phyloP scores from a whole-genome alignment of 2,113 vertebrate species.

The Procavia capensis region DNA sequence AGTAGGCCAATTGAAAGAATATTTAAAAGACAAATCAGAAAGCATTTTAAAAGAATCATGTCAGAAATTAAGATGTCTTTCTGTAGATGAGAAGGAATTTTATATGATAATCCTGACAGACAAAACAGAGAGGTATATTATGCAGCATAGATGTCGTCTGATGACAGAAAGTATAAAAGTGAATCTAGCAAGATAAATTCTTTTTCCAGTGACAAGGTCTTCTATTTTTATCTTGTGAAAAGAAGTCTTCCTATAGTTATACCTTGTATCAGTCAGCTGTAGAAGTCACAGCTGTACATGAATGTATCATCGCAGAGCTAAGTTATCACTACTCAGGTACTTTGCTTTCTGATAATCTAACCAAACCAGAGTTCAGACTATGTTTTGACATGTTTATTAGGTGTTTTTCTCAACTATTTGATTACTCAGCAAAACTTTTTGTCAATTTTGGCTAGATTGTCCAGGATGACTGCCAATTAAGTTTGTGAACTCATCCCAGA shows the following conservation, averaged over 20 bases:
- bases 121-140: not conserved
- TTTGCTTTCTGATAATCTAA: not conserved
- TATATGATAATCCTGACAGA: not conserved
- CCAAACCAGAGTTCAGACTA: not conserved
- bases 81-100: not conserved
- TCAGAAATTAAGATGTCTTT: not conserved
- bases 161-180: not conserved
- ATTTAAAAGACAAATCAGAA: not conserved
- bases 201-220: not conserved
- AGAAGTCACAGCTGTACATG: not conserved
- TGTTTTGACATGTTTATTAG: not conserved
- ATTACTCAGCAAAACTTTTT: not conserved
- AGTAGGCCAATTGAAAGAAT: not conserved
- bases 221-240: not conserved
- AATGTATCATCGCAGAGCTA: not conserved
- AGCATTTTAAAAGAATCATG: not conserved
- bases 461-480: no score
- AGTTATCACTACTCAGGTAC: not conserved
- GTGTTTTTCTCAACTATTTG: not conserved
- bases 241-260: not conserved
- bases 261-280: not conserved
- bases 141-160: not conserved
- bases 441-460: not conserved
- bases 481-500: no score
- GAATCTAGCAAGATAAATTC: not conserved